These are phyloP conservation scores for Diarsia brunnea DNA, from an alignment of 2,888 invertebrate species.

Conservation along the genomic window DNA sequence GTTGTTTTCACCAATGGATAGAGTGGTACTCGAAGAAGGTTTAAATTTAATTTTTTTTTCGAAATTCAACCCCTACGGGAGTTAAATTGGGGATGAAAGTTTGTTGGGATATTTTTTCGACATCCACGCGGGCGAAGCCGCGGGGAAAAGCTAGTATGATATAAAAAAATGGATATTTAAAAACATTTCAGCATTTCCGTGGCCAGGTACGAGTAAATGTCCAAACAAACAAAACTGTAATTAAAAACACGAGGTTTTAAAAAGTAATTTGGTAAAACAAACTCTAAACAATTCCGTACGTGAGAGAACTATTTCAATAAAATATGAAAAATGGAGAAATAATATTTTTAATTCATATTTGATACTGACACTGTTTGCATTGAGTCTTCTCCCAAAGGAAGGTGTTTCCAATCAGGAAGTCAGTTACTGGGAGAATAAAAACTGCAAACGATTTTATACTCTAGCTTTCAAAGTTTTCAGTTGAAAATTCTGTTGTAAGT, in stretches of 20 bases:
- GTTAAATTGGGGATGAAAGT: too few relatives aligned
- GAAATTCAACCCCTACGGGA: too few relatives aligned
- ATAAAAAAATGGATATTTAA: conserved; percentile 3
- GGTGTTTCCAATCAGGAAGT: conserved; percentile 51
- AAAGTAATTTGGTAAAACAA: conserved; percentile 20
- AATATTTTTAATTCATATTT: conserved; percentile 37
- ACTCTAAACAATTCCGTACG: conserved; percentile 7
- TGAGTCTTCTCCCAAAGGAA: conserved; percentile 43
- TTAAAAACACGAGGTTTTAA: conserved; percentile 24
- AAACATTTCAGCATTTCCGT: conserved; percentile 8
- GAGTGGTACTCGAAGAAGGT: too few relatives aligned
- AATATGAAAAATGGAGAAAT: conserved; percentile 50
- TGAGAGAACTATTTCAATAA: conserved; percentile 26
- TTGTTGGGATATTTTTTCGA: too few relatives aligned
- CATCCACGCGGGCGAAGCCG: too few relatives aligned
- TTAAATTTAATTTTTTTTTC: too few relatives aligned
- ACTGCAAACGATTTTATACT: conserved; percentile 17
- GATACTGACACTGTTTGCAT: conserved; percentile 35
- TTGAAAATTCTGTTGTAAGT: conserved; percentile 19
- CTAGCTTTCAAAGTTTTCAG: conserved; percentile 1
- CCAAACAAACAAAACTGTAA: neutral
- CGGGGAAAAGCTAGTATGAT: too few relatives aligned
- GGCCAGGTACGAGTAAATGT: neutral
- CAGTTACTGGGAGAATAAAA: conserved; percentile 25
- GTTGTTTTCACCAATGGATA: too few relatives aligned